Evolutionary conservation across 1,140 invertebrate genomes (phyloP).

Genomic region (Aphaenogaster rudis): DNA sequence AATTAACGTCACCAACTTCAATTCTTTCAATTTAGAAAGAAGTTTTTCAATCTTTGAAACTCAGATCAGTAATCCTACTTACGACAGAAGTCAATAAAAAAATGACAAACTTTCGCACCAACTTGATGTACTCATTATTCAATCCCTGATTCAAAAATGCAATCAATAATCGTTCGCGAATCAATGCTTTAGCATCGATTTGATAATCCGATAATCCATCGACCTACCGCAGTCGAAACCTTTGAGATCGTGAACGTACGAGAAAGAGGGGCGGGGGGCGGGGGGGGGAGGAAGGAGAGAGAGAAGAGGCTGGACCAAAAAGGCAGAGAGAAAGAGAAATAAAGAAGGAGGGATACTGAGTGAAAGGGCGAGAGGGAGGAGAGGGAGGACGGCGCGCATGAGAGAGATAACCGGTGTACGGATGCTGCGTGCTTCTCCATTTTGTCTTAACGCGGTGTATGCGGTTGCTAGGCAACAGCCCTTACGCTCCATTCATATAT

Average conservation of each 20-base stretch:
- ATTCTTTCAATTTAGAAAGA: neutral
- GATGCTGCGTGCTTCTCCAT: constrained; percentile 85
- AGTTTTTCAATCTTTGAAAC: constrained; percentile 35
- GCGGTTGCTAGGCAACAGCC: constrained; percentile 87
- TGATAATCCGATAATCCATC: constrained; percentile 31
- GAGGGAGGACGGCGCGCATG: constrained; percentile 36
- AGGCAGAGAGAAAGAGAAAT: constrained; percentile 2
- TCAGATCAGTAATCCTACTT: constrained; percentile 22
- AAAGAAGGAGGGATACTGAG: neutral
- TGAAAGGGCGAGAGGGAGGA: constrained; percentile 43
- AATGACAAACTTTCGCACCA: constrained; percentile 14
- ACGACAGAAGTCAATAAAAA: constrained; percentile 32
- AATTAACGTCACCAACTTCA: neutral
- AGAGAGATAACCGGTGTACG: constrained; percentile 60
- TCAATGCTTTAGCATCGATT: constrained; percentile 25
- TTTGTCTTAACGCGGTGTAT: constrained; percentile 87
- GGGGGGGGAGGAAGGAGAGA: neutral
- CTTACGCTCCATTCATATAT: constrained; percentile 87
- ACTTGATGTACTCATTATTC: constrained; percentile 26
- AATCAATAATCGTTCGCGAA: constrained; percentile 30
- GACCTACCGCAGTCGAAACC: neutral
- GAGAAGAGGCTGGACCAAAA: constrained; percentile 12
- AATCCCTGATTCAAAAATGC: constrained; percentile 10
- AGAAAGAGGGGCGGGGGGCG: neutral
- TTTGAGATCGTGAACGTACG: neutral